Percentiles rank a stretch among this genome's conserved stretches.
These are phyloP conservation scores for Sebastes elongatus DNA, from an alignment of 2,797 vertebrate genomes.

Conservation along the genomic window DNA sequence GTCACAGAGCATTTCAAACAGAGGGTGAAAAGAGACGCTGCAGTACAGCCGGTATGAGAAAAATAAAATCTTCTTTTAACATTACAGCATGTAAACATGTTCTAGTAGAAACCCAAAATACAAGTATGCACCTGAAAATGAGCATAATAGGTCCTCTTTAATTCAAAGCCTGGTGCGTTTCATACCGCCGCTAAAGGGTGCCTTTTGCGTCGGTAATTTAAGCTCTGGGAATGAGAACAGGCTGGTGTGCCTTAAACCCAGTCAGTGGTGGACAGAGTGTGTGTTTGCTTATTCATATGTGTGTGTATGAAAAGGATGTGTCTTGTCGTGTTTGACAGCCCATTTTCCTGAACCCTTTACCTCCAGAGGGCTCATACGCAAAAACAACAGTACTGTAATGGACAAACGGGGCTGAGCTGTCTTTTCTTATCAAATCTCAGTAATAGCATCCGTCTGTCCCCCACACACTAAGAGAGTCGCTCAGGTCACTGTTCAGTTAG, in stretches of 20 bases:
- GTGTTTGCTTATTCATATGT: background rate
- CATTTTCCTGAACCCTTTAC: conserved; percentile 36
- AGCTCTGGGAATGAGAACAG: background rate
- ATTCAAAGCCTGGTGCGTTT: no score
- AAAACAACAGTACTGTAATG: conserved; percentile 9
- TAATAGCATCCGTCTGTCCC: conserved; percentile 54
- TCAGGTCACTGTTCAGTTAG: conserved; percentile 51
- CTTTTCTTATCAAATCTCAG: conserved; percentile 63
- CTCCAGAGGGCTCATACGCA: background rate
- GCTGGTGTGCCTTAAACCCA: background rate
- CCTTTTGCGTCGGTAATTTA: background rate
- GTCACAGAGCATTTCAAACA: no score
- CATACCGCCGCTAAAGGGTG: no score
- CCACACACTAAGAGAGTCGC: conserved; percentile 10
- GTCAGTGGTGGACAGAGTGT: conserved; percentile 2
- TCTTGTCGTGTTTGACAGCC: conserved; percentile 39
- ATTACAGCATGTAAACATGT: no score
- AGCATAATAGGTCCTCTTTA: no score
- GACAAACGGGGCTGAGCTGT: conserved; percentile 43
- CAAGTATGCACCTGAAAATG: no score
- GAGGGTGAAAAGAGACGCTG: no score
- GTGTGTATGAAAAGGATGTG: conserved; percentile 2
- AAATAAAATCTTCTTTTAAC: no score
- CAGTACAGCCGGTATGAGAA: no score
- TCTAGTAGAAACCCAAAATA: no score